Evolutionary conservation across 2,888 invertebrate genomes (phyloP).

Genomic region (Endotricha flammealis): DNA sequence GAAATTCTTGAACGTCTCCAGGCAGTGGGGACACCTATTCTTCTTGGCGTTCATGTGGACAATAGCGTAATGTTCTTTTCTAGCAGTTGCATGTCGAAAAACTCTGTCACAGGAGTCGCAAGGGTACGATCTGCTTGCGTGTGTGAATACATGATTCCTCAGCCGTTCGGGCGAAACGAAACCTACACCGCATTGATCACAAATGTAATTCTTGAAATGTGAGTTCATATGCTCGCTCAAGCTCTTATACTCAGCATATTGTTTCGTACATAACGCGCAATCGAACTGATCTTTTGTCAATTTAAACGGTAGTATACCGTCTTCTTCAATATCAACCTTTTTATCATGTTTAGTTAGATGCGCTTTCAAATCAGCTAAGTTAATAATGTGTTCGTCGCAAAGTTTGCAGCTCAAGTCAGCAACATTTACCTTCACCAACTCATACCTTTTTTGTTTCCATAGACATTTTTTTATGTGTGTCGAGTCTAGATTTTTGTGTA

Average conservation of each 20-base stretch:
- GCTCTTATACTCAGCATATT: slow-evolving; percentile 8
- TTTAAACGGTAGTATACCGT: background rate
- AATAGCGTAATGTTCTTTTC: slow-evolving; percentile 4
- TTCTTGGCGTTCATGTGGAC: slow-evolving; percentile 30
- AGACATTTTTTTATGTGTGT: background rate
- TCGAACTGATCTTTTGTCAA: background rate
- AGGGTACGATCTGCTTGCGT: slow-evolving; percentile 21
- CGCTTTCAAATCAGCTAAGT: background rate
- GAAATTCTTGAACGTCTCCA: slow-evolving; percentile 27
- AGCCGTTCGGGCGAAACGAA: slow-evolving; percentile 32
- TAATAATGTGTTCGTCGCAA: background rate
- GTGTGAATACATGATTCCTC: slow-evolving; percentile 28
- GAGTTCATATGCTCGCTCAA: slow-evolving; percentile 34
- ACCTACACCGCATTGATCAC: slow-evolving; percentile 35
- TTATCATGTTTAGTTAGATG: background rate
- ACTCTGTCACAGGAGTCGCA: slow-evolving; percentile 15
- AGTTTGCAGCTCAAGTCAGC: background rate
- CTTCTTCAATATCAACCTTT: background rate
- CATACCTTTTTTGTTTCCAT: background rate
- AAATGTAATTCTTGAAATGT: slow-evolving; percentile 37
- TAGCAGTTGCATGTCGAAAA: slow-evolving; percentile 8
- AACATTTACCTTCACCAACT: background rate
- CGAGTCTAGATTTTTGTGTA: background rate
- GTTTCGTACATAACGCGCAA: background rate
- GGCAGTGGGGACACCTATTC: slow-evolving; percentile 32